Evolutionary conservation across 2,888 invertebrate species (phyloP).

Genomic region (Macrophya alboannulata): DNA sequence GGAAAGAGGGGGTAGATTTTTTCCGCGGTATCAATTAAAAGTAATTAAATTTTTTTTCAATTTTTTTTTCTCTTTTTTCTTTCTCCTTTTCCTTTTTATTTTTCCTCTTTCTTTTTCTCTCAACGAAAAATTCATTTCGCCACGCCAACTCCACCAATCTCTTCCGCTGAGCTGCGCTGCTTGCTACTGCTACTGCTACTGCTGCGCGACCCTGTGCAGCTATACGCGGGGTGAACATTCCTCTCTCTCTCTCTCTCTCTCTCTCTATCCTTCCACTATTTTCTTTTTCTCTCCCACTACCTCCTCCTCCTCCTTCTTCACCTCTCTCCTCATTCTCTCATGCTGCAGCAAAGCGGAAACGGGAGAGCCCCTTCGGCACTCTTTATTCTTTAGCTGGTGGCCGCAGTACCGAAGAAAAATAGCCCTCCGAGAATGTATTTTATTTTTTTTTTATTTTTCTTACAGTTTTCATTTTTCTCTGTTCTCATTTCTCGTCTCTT

Average conservation of each 20-base stretch:
- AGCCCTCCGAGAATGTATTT: constrained; percentile 9
- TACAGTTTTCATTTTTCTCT: neutral
- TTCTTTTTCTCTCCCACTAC: neutral
- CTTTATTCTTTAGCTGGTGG: constrained; percentile 24
- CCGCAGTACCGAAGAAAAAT: constrained; percentile 42
- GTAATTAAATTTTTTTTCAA: constrained; percentile 61
- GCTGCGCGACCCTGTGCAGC: neutral
- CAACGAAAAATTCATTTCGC: constrained; percentile 61
- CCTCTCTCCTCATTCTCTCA: constrained; percentile 31
- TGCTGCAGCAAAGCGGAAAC: neutral
- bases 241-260: neutral
- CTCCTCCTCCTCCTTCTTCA: neutral
- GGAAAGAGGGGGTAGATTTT: neutral
- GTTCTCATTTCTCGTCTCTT: neutral
- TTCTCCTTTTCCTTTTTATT: too few species aligned
- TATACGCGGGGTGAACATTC: constrained; percentile 5
- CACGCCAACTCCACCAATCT: constrained; percentile 35
- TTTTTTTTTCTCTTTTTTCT: too few species aligned
- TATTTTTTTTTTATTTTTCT: neutral
- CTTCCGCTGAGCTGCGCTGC: neutral
- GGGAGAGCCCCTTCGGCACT: constrained; percentile 44
- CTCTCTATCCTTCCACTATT: neutral
- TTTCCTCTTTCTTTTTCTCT: neutral
- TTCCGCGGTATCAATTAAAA: constrained; percentile 61
- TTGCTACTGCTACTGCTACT: neutral